Evolutionary conservation across 2,888 invertebrate genomes (phyloP).

Genomic region (Boloria selene): DNA sequence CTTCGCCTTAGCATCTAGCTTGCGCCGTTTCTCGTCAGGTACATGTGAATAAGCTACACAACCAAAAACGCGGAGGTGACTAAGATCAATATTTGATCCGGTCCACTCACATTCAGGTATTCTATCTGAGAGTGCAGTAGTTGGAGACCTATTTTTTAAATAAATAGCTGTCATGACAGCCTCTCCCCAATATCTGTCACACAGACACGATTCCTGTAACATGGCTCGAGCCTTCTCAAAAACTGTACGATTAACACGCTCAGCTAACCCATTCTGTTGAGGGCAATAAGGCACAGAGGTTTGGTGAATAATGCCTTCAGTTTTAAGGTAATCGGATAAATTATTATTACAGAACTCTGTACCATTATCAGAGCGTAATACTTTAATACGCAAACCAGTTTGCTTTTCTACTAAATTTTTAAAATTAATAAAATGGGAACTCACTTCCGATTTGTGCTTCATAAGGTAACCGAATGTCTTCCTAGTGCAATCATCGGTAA

Average conservation of each 20-base stretch:
- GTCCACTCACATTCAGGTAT: no score
- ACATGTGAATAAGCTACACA: neutral
- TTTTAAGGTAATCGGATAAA: constrained; percentile 8
- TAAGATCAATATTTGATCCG: no score
- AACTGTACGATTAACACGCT: no score
- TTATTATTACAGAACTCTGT: constrained; percentile 11
- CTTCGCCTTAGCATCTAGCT: constrained; percentile 1
- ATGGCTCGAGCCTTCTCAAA: constrained; percentile 3
- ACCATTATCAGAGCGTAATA: constrained; percentile 14
- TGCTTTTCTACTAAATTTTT: constrained; percentile 8
- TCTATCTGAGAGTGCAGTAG: neutral
- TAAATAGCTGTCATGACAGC: constrained; percentile 12
- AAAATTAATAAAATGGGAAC: constrained; percentile 8
- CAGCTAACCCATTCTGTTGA: no score
- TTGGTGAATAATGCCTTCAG: constrained; percentile 27
- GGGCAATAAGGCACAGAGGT: constrained; percentile 21
- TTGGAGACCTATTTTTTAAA: constrained; percentile 5
- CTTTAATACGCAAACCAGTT: constrained; percentile 6
- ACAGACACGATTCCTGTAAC: constrained; percentile 19
- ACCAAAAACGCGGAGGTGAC: neutral
- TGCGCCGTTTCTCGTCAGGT: neutral
- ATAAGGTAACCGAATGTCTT: constrained; percentile 13
- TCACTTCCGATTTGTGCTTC: constrained; percentile 9
- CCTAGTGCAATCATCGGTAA: constrained; percentile 11
- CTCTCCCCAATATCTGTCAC: constrained; percentile 5